A percentile compares a stretch with the other conserved stretches of the same genome.
phyloP scores from a whole-genome alignment of 2,888 invertebrate genomes.

The Cantharis rufa region DNA sequence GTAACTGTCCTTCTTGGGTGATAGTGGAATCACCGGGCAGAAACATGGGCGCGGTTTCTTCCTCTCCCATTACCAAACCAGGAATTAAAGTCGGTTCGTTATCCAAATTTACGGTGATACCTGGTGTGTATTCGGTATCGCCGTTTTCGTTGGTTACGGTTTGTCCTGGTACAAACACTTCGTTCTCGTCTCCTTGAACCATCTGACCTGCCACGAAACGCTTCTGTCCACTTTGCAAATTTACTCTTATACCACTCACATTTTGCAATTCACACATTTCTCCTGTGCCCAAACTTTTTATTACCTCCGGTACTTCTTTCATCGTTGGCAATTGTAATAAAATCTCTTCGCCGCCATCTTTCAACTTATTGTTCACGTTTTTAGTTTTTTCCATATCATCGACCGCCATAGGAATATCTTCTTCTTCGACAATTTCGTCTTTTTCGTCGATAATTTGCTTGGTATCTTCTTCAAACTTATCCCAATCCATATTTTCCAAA shows the following conservation, averaged over 20 bases:
- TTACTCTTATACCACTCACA: slow-evolving; percentile 63
- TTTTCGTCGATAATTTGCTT: slow-evolving; percentile 72
- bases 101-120: slow-evolving; percentile 75
- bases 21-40: slow-evolving; percentile 52
- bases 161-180: slow-evolving; percentile 66
- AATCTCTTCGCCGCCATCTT: slow-evolving; percentile 58
- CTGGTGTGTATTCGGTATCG: slow-evolving; percentile 75
- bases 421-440: slow-evolving; percentile 58
- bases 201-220: slow-evolving; percentile 81
- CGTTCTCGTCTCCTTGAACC: slow-evolving; percentile 62
- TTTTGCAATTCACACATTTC: slow-evolving; percentile 64
- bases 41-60: slow-evolving; percentile 52
- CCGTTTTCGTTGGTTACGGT: slow-evolving; percentile 73
- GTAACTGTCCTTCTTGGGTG: slow-evolving; percentile 49
- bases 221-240: slow-evolving; percentile 61
- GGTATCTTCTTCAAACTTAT: slow-evolving; percentile 72
- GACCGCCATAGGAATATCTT: slow-evolving; percentile 56
- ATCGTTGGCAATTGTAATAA: slow-evolving; percentile 64
- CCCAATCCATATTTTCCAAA: slow-evolving; percentile 63
- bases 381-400: slow-evolving; percentile 64
- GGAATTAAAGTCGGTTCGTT: slow-evolving; percentile 78
- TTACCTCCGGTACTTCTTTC: slow-evolving; percentile 65
- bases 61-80: slow-evolving; percentile 71
- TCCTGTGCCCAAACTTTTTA: slow-evolving; percentile 64
- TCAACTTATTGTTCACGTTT: slow-evolving; percentile 64